Conservation (phyloP, 2,113 vertebrate genomes). For the Capreolus pygargus region DNA sequence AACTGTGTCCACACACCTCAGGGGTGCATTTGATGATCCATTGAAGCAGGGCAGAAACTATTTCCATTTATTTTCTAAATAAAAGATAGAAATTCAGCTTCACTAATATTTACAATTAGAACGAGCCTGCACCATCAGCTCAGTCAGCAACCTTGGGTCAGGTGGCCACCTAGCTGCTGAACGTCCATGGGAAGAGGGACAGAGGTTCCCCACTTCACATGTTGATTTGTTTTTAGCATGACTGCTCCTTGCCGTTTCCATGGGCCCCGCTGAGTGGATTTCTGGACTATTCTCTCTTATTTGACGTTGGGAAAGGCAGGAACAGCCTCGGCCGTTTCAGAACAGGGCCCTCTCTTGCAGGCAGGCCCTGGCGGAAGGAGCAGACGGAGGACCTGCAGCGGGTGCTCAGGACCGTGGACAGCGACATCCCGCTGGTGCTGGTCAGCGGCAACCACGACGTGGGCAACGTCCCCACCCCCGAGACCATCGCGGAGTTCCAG, state of each 20-base stretch:
- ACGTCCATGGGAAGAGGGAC: not conserved
- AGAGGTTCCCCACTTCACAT: not conserved
- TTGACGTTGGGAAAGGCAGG: not conserved
- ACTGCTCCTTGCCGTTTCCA: not conserved
- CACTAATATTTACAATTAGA: not conserved
- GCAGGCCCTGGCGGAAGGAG: slow-evolving; percentile 83
- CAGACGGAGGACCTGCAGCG: slow-evolving; percentile 91
- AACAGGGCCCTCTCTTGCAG: slow-evolving; percentile 75
- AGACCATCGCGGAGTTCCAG: slow-evolving; percentile 86
- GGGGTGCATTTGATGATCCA: too few relatives aligned
- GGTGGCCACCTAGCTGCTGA: not conserved
- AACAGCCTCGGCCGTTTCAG: not conserved
- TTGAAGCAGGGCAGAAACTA: not conserved
- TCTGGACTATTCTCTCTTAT: not conserved
- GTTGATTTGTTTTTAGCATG: not conserved
- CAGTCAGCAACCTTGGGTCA: fast-evolving
- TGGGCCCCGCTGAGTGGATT: not conserved
- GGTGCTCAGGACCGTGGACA: slow-evolving; percentile 81
- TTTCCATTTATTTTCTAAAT: not conserved
- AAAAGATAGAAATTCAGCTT: not conserved
- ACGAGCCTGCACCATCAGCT: too few relatives aligned
- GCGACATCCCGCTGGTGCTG: slow-evolving; percentile 90
- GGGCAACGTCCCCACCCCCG: slow-evolving; percentile 89
- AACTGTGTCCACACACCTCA: not conserved
- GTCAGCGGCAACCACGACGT: slow-evolving; percentile 97